phyloP scores from a whole-genome alignment of 2,113 vertebrate genomes.

The Arenaria interpres region DNA sequence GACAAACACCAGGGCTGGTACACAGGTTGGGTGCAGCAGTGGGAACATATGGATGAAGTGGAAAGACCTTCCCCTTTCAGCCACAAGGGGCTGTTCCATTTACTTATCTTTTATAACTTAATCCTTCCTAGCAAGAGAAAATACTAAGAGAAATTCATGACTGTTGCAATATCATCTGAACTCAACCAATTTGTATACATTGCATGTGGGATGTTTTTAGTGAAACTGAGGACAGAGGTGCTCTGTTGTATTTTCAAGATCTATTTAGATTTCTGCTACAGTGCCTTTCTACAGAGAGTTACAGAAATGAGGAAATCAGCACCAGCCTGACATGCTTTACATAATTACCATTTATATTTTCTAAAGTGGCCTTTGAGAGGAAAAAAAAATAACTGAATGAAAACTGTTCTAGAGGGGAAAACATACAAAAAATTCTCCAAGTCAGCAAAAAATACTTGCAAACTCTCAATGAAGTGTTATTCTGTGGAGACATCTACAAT shows the following conservation, averaged over 20 bases:
- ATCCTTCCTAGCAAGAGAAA: not conserved
- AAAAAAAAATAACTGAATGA: not conserved
- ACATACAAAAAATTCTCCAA: constrained; percentile 13
- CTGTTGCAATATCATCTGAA: not conserved
- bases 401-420: constrained; percentile 3
- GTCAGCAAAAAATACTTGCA: constrained; percentile 48
- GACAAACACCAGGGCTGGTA: not conserved
- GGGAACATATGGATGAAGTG: not conserved
- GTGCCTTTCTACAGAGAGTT: not conserved
- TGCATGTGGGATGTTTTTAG: not conserved
- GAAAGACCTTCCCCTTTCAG: not conserved
- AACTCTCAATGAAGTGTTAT: constrained; percentile 42
- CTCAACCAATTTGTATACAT: not conserved
- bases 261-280: not conserved
- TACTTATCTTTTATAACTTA: not conserved
- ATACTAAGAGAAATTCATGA: not conserved
- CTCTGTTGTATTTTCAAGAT: not conserved
- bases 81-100: not conserved
- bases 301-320: not conserved
- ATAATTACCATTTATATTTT: constrained; percentile 21
- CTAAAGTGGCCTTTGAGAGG: not conserved
- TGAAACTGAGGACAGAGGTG: not conserved
- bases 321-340: not conserved
- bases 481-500: constrained; percentile 19
- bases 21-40: not conserved